Evolutionary conservation across 2,888 invertebrate species (phyloP).

Genomic region (Macrophya annulata): DNA sequence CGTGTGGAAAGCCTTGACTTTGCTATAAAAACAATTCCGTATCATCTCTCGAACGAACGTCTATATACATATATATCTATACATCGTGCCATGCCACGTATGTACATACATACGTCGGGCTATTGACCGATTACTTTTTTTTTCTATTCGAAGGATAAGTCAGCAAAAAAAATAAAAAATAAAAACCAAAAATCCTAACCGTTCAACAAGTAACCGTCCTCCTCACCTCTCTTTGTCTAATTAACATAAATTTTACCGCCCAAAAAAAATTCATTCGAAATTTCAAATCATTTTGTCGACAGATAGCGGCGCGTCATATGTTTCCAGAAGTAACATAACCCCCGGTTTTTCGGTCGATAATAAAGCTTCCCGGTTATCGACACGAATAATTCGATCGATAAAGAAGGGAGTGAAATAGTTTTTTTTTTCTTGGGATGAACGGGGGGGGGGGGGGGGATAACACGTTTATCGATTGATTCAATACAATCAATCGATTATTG

Average conservation of each 20-base stretch:
- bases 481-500: not conserved
- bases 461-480: not conserved
- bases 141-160: not conserved
- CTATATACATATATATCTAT: no score
- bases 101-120: no score
- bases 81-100: not conserved
- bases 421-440: no score
- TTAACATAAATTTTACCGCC: not conserved
- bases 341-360: slow-evolving; percentile 7
- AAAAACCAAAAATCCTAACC: not conserved
- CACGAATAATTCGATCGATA: not conserved
- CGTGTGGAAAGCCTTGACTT: slow-evolving; percentile 19
- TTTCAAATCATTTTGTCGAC: not conserved
- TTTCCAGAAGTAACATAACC: not conserved
- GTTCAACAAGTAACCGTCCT: not conserved
- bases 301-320: slow-evolving; percentile 1
- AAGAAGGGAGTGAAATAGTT: not conserved
- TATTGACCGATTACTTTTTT: slow-evolving; percentile 23
- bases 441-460: not conserved
- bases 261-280: not conserved
- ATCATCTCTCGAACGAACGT: not conserved
- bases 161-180: not conserved
- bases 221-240: no score
- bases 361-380: not conserved
- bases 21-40: not conserved